Evolutionary conservation across 2,797 vertebrate genomes (phyloP), one percentile per base, ranked within the genome.

Genomic region (Enteromius mattozi): DNA sequence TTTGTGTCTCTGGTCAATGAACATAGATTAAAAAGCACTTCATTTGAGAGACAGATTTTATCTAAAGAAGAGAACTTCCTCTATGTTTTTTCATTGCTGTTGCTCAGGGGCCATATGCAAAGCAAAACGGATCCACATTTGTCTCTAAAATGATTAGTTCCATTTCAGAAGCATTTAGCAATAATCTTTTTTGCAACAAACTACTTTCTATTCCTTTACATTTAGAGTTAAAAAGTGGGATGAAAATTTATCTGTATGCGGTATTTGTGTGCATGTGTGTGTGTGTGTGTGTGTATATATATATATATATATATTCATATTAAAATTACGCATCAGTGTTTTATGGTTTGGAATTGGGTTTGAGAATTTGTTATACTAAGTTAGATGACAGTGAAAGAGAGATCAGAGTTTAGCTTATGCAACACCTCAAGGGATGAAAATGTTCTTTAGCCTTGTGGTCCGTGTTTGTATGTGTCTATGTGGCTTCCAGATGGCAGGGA

Each of bases 401-500:
- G 42, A 82, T 70, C 79, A 70, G 19, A 82, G 54, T 82, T 82
- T 49, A 47, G 69, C 35, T 76, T 83, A 83, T 54, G 81, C 56
- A 80, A 82, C 49, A 68, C 47, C 61, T 70, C 49, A 21, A 54
- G 59, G 35, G 40, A 65, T 81, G 35, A 82, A 54, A 65, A 59
- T 68, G 71, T 85, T 74, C 78, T 72, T 68, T 54, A 81, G 70
- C 54, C 85, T 82, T 21, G 21, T 14, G 72, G 27, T 42, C 56
- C 2, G 16, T 80, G 59, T 79, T 79, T 69, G 47, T 49, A 27
- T 76, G 40, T 63, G 63, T 76, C 71, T 82, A 61, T 86, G 71
- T 35, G 56, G 21, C 35, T 77, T 80, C 80, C 72, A 85, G 79
- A 81, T 86, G 85, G 85, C 85, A 86, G 35, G 33, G 40, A 68